Evolutionary conservation across 2,797 vertebrate genomes (phyloP).

Genomic region (Nyctibius grandis): DNA sequence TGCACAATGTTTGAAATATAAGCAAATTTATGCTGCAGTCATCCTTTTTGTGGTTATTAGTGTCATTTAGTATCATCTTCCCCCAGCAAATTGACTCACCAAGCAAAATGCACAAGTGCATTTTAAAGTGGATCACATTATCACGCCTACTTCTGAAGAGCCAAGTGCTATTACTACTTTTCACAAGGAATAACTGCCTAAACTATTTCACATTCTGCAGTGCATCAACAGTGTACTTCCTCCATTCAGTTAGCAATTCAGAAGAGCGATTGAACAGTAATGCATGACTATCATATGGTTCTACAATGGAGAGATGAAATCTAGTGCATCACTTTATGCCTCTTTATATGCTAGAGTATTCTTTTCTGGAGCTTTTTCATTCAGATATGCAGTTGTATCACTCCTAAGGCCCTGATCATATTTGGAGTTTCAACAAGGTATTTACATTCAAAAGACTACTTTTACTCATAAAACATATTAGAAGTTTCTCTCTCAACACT

Average conservation of each 20-base stretch:
- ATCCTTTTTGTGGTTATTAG: slow-evolving; percentile 65
- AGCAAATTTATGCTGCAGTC: slow-evolving; percentile 66
- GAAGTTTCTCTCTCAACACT: neutral
- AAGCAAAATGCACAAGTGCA: slow-evolving; percentile 59
- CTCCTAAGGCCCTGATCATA: neutral
- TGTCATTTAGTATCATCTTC: slow-evolving; percentile 66
- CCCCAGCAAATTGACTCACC: slow-evolving; percentile 63
- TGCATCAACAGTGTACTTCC: slow-evolving; percentile 38
- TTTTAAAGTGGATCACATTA: slow-evolving; percentile 53
- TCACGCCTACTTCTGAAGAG: slow-evolving; percentile 44
- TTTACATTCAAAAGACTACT: neutral
- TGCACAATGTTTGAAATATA: slow-evolving; percentile 46
- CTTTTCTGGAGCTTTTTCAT: neutral
- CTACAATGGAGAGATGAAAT: slow-evolving; percentile 11
- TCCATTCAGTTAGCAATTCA: slow-evolving; percentile 11
- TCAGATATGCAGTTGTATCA: neutral
- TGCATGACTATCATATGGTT: slow-evolving; percentile 2
- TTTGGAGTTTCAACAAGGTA: neutral
- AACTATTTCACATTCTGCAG: slow-evolving; percentile 46
- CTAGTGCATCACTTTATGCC: neutral
- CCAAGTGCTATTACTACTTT: slow-evolving; percentile 56
- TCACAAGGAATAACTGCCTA: slow-evolving; percentile 54
- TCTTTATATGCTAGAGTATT: neutral
- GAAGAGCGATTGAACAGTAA: slow-evolving; percentile 13
- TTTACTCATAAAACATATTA: neutral